Evolutionary conservation across 2,797 vertebrate genomes (phyloP), one percentile per base, ranked within the genome.

Genomic region (Poeciliopsis gracilis): DNA sequence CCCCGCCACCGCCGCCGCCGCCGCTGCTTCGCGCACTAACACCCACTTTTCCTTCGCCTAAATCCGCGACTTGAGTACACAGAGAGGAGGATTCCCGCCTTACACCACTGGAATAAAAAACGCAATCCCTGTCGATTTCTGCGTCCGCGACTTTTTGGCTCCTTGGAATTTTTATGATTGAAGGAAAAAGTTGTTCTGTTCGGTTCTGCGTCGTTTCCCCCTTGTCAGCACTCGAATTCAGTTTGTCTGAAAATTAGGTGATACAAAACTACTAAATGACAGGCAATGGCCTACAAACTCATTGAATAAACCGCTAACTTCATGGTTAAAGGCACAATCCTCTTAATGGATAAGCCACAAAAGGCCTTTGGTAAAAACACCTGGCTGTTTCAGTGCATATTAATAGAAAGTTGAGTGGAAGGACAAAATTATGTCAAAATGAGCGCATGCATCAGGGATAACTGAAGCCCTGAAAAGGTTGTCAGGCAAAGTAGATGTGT

Each of bases 41-140:
- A 18, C 46, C 66, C 79, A 28, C n/a, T 41, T 47, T 72, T 71
- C 49, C 77, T 78, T 77, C 51, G 78, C 59, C 55, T 77, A 76
- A 84, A 88, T 84, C 78, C 84, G 79, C 70, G 61, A 66, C 78
- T 79, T 30, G 51, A 59, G 82, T 36, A 53, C n/a, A 45, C 28
- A 73, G 20, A 46, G n/a, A 59, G 4, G 23, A 81, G 7, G 75
- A 59, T 72, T 74, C 43, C 67, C 71, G 53, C 23, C 43, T 25
- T 20, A 30, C 41, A 7, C 33, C 53, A 25, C 15, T 61, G 75
- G 79, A 77, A 73, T 55, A 72, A 75, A 63, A 63, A 79, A 59
- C 8, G 55, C 67, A 57, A 25, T 36, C 16, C 49, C 46, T 53
- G 43, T 23, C n/a, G 46, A 77, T 66, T 79, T 74, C 73, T 61